These are phyloP conservation scores for Cydia pomonella DNA, from an alignment of 1,140 invertebrate genomes.

Conservation along the genomic window DNA sequence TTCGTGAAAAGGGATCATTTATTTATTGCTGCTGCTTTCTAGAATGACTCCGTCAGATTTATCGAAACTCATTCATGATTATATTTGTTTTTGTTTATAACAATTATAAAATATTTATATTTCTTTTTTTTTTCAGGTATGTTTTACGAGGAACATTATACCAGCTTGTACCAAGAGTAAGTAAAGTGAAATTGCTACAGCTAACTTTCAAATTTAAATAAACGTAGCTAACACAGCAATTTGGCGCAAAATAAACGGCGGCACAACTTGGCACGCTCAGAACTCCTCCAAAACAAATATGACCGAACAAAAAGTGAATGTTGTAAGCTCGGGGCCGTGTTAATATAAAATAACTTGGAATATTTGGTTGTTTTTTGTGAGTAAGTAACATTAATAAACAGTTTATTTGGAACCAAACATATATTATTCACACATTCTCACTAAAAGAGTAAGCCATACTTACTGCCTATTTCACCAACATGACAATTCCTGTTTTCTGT, in stretches of 20 bases:
- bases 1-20: no score
- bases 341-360: not conserved
- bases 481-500: no score
- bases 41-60: no score
- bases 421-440: no score
- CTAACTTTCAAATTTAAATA: conserved; percentile 4
- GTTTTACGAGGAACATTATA: not conserved
- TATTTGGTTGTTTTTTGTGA: not conserved
- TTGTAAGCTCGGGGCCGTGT: not conserved
- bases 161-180: not conserved
- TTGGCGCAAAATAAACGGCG: not conserved
- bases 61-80: no score
- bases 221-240: conserved; percentile 18
- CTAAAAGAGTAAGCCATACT: no score
- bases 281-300: not conserved
- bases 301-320: not conserved
- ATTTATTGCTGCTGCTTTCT: no score
- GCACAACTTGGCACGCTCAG: conserved; percentile 12
- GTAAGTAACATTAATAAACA: not conserved
- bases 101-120: not conserved
- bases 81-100: no score
- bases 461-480: no score
- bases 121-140: not conserved
- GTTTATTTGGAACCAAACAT: not conserved
- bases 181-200: not conserved